phyloP scores from a whole-genome alignment of 2,797 vertebrate species.

The Phrynocephalus forsythii region DNA sequence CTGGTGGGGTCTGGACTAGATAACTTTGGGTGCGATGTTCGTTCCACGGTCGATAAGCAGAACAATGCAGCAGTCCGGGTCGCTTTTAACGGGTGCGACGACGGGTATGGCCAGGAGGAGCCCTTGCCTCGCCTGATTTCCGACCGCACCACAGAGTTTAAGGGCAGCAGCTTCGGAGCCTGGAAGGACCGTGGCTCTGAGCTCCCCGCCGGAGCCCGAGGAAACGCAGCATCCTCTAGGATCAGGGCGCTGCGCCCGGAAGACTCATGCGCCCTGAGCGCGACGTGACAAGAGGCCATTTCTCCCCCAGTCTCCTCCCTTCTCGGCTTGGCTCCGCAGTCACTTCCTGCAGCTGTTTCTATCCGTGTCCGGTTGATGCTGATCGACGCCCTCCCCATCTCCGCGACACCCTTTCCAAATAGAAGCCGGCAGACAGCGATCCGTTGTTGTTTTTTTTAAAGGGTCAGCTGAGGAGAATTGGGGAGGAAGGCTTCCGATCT shows the following conservation, averaged over 20 bases:
- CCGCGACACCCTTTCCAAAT: neutral
- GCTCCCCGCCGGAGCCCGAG: too few relatives aligned
- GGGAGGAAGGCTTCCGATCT: neutral
- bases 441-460: neutral
- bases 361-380: slow-evolving; percentile 43
- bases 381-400: slow-evolving; percentile 43
- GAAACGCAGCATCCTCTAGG: neutral
- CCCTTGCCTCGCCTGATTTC: too few relatives aligned
- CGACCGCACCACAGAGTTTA: too few relatives aligned
- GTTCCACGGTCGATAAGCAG: too few relatives aligned
- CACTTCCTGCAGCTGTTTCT: slow-evolving; percentile 80
- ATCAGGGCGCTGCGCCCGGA: neutral
- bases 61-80: too few relatives aligned
- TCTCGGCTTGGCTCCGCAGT: slow-evolving; percentile 54
- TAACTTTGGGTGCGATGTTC: too few relatives aligned
- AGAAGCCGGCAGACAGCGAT: neutral
- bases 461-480: too few relatives aligned
- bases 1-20: too few relatives aligned
- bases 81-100: too few relatives aligned
- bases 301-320: slow-evolving; percentile 2
- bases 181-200: too few relatives aligned
- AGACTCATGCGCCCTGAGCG: slow-evolving; percentile 1
- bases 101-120: too few relatives aligned
- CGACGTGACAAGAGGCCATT: neutral
- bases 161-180: too few relatives aligned